Evolutionary conservation across 2,888 invertebrate genomes (phyloP), one percentile per base, ranked within the genome.

Genomic region (Meliscaeva auricollis): DNA sequence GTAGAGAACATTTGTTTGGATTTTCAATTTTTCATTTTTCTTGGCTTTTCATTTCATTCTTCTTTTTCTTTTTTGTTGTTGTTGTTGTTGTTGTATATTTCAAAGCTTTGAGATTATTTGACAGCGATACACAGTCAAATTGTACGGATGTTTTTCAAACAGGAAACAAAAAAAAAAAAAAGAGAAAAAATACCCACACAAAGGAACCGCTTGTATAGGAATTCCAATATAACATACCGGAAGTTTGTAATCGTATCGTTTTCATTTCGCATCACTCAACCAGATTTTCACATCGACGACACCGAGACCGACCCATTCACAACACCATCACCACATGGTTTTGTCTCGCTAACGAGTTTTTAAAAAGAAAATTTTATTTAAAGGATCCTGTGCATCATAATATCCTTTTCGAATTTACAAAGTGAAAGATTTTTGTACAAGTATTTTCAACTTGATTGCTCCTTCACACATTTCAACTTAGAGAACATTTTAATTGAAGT

Each of bases 401-500:
- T 50, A 35, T 66, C 50, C 22, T 50, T 50, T 35, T 3, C 4
- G 17, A 20, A 17, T 20, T 32, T 17, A 20, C 30, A 32, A 46
- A 17, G 48, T 26, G 44, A 32, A 48, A 50, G 1, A 35, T 35
- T 56, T 17, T 50, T 38, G 4, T 9, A 38, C 48, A 50, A 66
- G 66, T 35, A 38, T 50, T 50, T 66, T 66, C 66, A n/a, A 50
- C 50, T 46, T 76, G 56, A 64, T 72, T 54, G 62, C 69, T 35
- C 70, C 70, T 54, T 56, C 30, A 48, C 41, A 35, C 11, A n/a
- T 4, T 22, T 64, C 44, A 48, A 26, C n/a, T 46, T 41, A n/a
- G 35, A 38, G 15, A 44, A 62, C 60, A 62, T 64, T 75, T 72
- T 80, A 84, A 79, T 84, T 84, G 84, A 68, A 84, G 66, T 76